Evolutionary conservation across 2,113 vertebrate genomes (phyloP).

Genomic region (Sinocyclocheilus maitianheensis): DNA sequence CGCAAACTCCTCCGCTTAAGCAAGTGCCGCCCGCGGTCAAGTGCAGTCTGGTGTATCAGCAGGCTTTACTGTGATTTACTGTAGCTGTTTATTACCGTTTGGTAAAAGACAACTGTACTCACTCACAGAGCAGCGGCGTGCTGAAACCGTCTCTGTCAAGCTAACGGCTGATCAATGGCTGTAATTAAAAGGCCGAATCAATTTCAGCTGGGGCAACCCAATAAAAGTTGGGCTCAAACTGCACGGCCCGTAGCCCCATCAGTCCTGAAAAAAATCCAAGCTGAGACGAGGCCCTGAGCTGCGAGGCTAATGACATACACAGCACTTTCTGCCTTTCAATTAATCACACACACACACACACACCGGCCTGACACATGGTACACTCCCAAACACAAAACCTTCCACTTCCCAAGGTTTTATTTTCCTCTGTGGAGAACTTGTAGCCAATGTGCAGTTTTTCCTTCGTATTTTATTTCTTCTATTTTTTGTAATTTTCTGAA

Average conservation of each 20-base stretch:
- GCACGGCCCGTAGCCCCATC: slow-evolving; percentile 50
- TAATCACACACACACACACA: slow-evolving; percentile 60
- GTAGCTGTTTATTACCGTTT: slow-evolving; percentile 46
- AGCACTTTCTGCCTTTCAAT: slow-evolving; percentile 46
- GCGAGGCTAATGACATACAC: slow-evolving; percentile 63
- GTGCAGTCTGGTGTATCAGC: slow-evolving; percentile 36
- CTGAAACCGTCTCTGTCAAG: slow-evolving; percentile 46
- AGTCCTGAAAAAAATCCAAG: slow-evolving; percentile 57
- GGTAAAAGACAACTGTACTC: slow-evolving; percentile 40
- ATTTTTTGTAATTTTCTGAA: not conserved
- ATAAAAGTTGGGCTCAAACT: slow-evolving; percentile 48
- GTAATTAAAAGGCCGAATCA: slow-evolving; percentile 66
- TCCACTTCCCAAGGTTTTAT: slow-evolving; percentile 16
- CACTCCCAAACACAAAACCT: slow-evolving; percentile 43
- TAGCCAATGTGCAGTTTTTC: not conserved
- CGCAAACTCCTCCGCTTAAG: slow-evolving; percentile 30
- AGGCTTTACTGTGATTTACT: slow-evolving; percentile 39
- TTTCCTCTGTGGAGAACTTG: slow-evolving; percentile 18
- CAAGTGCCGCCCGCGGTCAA: slow-evolving; percentile 24
- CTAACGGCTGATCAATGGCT: slow-evolving; percentile 64
- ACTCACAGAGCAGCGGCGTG: not conserved
- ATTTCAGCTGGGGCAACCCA: slow-evolving; percentile 50
- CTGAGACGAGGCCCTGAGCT: slow-evolving; percentile 59
- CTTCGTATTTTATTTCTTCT: not conserved
- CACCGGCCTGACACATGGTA: slow-evolving; percentile 42